Percentiles rank a stretch among this genome's conserved stretches.
These are phyloP conservation scores for Pimephales promelas DNA, from an alignment of 2,113 vertebrate genomes.

Conservation along the genomic window DNA sequence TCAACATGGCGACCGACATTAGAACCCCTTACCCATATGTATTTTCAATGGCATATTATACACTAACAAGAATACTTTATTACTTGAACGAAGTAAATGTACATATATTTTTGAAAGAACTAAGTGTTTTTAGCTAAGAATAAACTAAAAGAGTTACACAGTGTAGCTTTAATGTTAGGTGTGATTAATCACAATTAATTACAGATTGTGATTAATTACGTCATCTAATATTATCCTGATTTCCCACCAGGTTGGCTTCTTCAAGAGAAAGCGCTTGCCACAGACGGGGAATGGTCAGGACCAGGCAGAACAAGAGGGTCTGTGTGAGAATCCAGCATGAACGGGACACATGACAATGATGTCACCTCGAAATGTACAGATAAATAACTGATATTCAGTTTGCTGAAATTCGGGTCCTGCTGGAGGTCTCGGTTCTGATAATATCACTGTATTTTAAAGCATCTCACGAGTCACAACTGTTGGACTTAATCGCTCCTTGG, in stretches of 20 bases:
- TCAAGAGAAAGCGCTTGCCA: slow-evolving; percentile 86
- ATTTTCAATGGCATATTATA: no score
- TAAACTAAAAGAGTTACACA: no score
- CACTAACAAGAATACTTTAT: no score
- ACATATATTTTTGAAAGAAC: no score
- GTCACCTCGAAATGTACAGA: not conserved
- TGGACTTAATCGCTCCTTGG: not conserved
- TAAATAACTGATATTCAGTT: slow-evolving; percentile 41
- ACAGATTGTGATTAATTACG: no score
- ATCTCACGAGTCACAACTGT: not conserved
- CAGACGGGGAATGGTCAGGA: slow-evolving; percentile 77
- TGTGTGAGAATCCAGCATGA: slow-evolving; percentile 61
- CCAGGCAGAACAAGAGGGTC: slow-evolving; percentile 66
- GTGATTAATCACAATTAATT: no score
- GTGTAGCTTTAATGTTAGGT: no score
- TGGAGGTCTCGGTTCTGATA: not conserved
- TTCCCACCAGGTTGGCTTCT: slow-evolving; percentile 82
- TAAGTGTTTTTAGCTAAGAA: no score
- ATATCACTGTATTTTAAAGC: not conserved
- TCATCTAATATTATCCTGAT: not conserved
- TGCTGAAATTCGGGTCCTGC: not conserved
- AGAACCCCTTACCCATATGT: no score
- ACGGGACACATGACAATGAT: not conserved
- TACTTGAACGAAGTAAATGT: no score
- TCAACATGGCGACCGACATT: no score